Evolutionary conservation across 2,113 vertebrate genomes (phyloP), one percentile per base, ranked within the genome.

Genomic region (Columba livia): DNA sequence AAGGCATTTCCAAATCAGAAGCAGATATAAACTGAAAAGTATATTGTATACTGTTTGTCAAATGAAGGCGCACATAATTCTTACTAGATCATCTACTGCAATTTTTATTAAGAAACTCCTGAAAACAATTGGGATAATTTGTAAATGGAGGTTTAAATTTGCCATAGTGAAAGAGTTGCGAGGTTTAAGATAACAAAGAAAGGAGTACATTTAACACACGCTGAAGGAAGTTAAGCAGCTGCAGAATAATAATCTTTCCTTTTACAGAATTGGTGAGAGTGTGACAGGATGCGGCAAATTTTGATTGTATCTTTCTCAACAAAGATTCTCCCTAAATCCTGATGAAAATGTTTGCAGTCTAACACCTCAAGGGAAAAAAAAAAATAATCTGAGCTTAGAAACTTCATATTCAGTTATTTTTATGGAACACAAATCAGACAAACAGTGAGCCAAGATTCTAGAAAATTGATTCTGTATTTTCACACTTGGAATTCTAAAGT

Each of bases 351-450:
- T 67, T 79, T 79, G 36, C 51, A 85, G 70, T 71, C 72, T 84
- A 90, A 88, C 72, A 94, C 26, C 71, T 61, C 62, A 57, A 69
- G 31, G 8, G 4, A 6, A 51, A 70, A 66, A 79, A 82, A 61
- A 44, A 42, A 42, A 42, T 16, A 69, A 5, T 57, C 48, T 53
- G 24, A 94, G 85, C 36, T 53, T 83, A 58, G 25, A 93, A 94
- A 47, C 28, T 92, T 88, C 88, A 61, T 67, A 88, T 88, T 87
- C 67, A 79, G 75, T 80, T 94, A 90, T 91, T 96, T 90, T 88
- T 88, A 88, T 31, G 38, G 71, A 94, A 90, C 60, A 77, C 67
- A 69, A 95, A 48, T 79, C 81, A 91, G 92, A 94, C 47, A 93
- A 96, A 89, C n/a, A 79, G 89, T 1, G 24, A 95, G 90, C 73